Evolutionary conservation across 2,797 vertebrate genomes (phyloP).

Genomic region (Neosilurus hyrtlii): DNA sequence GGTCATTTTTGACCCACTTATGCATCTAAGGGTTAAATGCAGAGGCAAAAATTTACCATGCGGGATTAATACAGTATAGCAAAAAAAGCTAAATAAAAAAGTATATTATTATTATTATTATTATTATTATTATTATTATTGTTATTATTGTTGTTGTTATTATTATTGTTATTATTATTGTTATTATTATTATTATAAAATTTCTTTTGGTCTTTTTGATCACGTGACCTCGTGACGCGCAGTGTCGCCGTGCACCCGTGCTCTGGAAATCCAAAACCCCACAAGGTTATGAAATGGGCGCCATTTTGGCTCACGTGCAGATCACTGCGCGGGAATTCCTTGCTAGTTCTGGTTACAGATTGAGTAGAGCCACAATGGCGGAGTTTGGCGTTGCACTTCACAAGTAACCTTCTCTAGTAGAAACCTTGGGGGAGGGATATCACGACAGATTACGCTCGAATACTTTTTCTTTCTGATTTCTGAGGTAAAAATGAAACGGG

Average conservation of each 20-base stretch:
- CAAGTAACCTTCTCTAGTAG: constrained; percentile 57
- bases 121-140: no score
- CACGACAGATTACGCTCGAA: constrained; percentile 61
- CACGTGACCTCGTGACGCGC: background rate
- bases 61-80: no score
- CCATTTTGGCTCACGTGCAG: constrained; percentile 64
- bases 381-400: constrained; percentile 50
- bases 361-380: constrained; percentile 68
- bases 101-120: no score
- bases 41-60: no score
- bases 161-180: background rate
- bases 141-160: no score
- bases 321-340: constrained; percentile 32
- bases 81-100: no score
- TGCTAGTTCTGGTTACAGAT: constrained; percentile 37
- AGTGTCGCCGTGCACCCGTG: constrained; percentile 27
- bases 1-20: no score
- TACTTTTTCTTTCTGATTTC: constrained; percentile 66
- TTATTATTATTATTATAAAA: background rate
- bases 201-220: background rate
- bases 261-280: constrained; percentile 38
- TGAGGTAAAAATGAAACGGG: constrained; percentile 44
- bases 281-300: constrained; percentile 65
- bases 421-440: constrained; percentile 66
- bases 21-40: background rate